Conservation (phyloP, 2,797 vertebrate genomes). For the Coreius guichenoti region DNA sequence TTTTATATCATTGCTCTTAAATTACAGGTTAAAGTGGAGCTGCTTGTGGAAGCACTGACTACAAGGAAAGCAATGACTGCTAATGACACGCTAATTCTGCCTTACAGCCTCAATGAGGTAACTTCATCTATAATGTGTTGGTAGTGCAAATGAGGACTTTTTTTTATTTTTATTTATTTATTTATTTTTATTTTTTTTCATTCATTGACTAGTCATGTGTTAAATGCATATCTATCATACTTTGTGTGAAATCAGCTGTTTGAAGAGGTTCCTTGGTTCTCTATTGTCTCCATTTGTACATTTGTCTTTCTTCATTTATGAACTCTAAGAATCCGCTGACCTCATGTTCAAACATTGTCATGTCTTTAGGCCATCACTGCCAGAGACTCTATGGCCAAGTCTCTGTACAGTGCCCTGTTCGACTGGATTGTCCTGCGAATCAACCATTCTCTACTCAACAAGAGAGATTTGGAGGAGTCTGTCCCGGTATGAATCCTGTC, state of each 20-base stretch:
- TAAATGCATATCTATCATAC: background rate
- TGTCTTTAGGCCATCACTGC: slow-evolving; percentile 82
- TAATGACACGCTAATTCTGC: slow-evolving; percentile 81
- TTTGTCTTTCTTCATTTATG: background rate
- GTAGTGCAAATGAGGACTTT: background rate
- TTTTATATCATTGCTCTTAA: background rate
- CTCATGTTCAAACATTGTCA: slow-evolving; percentile 11
- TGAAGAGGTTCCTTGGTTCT: background rate
- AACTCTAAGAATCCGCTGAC: background rate
- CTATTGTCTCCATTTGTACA: background rate
- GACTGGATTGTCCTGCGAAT: slow-evolving; percentile 96
- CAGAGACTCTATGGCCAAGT: slow-evolving; percentile 96
- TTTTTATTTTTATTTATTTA: background rate
- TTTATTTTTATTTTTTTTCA: background rate
- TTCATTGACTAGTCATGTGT: slow-evolving; percentile 1
- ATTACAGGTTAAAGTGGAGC: slow-evolving; percentile 87
- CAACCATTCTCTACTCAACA: slow-evolving; percentile 94
- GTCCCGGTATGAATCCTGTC: slow-evolving; percentile 80
- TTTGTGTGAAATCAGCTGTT: background rate
- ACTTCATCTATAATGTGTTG: background rate
- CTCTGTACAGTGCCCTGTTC: slow-evolving; percentile 91
- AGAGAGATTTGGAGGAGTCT: slow-evolving; percentile 91
- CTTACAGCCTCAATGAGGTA: slow-evolving; percentile 88
- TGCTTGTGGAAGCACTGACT: slow-evolving; percentile 88
- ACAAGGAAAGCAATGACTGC: slow-evolving; percentile 86